Percentiles rank a stretch among this genome's conserved stretches.
Conservation (phyloP, 2,797 vertebrate genomes). For the Amazonetta brasiliensis region DNA sequence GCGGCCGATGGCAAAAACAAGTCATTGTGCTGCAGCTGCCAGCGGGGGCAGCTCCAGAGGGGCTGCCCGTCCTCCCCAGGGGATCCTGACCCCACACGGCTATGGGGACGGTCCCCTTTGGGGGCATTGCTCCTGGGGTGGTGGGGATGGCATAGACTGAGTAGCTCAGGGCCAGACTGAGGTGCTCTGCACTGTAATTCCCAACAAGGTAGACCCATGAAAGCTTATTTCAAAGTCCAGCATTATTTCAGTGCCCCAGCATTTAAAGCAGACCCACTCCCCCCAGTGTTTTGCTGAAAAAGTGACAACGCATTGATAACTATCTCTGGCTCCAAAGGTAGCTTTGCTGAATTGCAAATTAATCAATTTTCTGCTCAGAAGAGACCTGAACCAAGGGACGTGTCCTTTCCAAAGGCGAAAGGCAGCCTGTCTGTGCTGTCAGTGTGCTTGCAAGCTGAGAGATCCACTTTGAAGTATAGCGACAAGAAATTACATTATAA, state of each 20-base stretch:
- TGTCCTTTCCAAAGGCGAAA: background rate
- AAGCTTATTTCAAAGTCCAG: background rate
- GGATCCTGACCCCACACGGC: accelerated
- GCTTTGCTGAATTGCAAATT: background rate
- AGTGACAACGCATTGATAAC: accelerated
- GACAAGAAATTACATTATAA: background rate
- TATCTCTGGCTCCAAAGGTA: too few species aligned
- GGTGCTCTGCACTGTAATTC: accelerated
- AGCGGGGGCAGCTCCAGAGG: background rate
- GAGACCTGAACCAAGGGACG: accelerated
- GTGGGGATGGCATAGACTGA: accelerated
- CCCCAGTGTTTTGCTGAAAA: background rate
- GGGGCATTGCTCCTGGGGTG: background rate
- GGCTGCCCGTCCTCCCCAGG: background rate
- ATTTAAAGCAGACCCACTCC: accelerated
- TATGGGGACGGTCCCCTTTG: accelerated
- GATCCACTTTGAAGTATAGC: background rate
- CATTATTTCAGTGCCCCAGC: accelerated
- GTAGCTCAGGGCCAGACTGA: background rate
- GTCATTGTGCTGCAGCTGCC: accelerated
- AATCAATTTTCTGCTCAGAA: background rate
- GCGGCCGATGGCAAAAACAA: background rate
- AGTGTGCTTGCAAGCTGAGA: background rate
- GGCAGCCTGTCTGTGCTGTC: background rate
- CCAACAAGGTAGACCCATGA: accelerated